Conservation (phyloP, 2,797 vertebrate genomes). For the Tangara arthus region DNA sequence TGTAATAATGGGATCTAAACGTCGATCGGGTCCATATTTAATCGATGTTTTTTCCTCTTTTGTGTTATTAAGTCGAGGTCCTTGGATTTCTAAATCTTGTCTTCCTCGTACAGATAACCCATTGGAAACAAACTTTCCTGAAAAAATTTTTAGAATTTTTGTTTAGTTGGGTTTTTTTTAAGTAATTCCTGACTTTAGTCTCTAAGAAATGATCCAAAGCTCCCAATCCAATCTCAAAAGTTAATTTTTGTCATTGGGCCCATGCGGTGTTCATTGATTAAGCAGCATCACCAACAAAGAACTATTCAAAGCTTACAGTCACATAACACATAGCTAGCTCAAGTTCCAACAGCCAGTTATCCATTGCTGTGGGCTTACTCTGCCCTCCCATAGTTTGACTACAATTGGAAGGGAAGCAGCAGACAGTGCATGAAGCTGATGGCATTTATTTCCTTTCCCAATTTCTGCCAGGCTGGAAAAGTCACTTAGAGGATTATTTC, state of each 20-base stretch:
- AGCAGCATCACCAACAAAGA: neutral
- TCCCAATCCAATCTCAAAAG: neutral
- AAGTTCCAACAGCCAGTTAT: neutral
- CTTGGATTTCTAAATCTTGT: slow-evolving; percentile 93
- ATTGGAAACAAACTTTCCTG: slow-evolving; percentile 77
- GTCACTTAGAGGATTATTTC: neutral
- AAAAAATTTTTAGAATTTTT: slow-evolving; percentile 30
- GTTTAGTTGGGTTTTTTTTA: neutral
- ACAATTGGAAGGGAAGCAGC: rapidly evolving
- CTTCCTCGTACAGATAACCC: slow-evolving; percentile 85
- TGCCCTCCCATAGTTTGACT: neutral
- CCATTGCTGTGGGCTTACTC: neutral
- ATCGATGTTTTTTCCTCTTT: slow-evolving; percentile 96
- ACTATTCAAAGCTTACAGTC: neutral
- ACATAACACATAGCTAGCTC: rapidly evolving
- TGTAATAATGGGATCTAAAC: slow-evolving; percentile 89
- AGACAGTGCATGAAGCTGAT: neutral
- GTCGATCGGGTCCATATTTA: slow-evolving; percentile 88
- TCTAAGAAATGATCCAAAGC: neutral
- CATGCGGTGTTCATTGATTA: rapidly evolving
- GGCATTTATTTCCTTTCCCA: neutral
- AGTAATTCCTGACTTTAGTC: neutral
- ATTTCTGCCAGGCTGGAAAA: neutral
- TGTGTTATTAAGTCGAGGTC: slow-evolving; percentile 91
- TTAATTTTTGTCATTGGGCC: neutral